Evolutionary conservation across 2,888 invertebrate genomes (phyloP).

Genomic region (Caenorhabditis zanzibari): DNA sequence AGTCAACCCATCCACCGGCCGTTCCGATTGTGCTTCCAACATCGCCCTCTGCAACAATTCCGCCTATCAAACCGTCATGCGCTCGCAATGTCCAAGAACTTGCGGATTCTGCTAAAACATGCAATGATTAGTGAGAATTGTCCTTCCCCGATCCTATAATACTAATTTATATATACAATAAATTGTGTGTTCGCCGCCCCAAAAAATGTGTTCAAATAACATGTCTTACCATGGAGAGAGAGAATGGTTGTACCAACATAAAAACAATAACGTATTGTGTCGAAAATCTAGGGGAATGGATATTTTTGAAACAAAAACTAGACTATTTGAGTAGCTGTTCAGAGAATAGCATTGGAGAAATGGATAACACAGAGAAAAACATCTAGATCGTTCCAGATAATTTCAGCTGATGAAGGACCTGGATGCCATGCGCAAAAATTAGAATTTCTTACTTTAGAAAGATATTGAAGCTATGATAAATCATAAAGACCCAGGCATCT

Average conservation of each 20-base stretch:
- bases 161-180: conserved; percentile 58
- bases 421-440: too few relatives aligned
- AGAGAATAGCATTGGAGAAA: not conserved
- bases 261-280: conserved; percentile 62
- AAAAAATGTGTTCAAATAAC: conserved; percentile 55
- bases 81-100: conserved; percentile 49
- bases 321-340: conserved; percentile 48
- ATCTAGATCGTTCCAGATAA: conserved; percentile 15
- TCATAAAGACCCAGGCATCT: too few relatives aligned
- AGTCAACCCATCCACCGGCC: conserved; percentile 52
- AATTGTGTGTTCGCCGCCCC: conserved; percentile 6
- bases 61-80: conserved; percentile 45
- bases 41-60: conserved; percentile 46
- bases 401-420: not conserved
- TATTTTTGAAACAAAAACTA: conserved; percentile 62
- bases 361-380: conserved; percentile 19
- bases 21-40: conserved; percentile 46
- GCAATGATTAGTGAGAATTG: conserved; percentile 11
- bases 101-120: conserved; percentile 49
- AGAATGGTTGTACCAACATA: conserved; percentile 52
- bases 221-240: not conserved
- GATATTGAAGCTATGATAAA: too few relatives aligned
- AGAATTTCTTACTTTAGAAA: too few relatives aligned
- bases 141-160: not conserved
- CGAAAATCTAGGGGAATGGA: conserved; percentile 14